Conservation (phyloP, 1,140 invertebrate species). For the Drosophila nebulosa region DNA sequence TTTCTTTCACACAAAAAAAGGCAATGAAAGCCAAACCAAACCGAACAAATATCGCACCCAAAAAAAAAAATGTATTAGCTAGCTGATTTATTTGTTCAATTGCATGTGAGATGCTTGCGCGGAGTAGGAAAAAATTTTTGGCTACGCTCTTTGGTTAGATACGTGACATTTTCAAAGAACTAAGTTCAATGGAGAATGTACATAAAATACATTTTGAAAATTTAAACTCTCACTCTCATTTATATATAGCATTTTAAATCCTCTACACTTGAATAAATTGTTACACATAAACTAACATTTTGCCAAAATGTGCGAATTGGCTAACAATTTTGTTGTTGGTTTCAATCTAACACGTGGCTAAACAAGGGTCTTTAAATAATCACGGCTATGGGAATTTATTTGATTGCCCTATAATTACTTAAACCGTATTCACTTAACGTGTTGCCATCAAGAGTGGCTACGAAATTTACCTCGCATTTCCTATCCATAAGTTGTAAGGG, state of each 20-base stretch:
- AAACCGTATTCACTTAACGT: too few relatives aligned
- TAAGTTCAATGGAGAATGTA: background rate
- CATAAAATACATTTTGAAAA: background rate
- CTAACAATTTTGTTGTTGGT: too few relatives aligned
- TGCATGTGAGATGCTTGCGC: constrained; percentile 36
- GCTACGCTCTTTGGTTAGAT: constrained; percentile 12
- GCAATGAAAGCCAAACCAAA: background rate
- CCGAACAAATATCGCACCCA: constrained; percentile 1
- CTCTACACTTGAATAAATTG: too few relatives aligned
- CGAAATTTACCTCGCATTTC: too few relatives aligned
- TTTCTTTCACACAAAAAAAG: background rate
- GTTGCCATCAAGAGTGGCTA: too few relatives aligned
- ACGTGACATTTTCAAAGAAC: constrained; percentile 33
- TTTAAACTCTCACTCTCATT: background rate
- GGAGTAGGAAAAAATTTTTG: background rate
- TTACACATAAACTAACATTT: too few relatives aligned
- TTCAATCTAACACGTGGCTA: too few relatives aligned
- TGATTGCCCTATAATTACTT: too few relatives aligned
- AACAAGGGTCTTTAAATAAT: too few relatives aligned
- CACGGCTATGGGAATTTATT: too few relatives aligned
- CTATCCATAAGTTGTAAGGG: too few relatives aligned
- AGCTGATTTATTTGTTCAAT: constrained; percentile 68
- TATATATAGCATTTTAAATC: background rate
- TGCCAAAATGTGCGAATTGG: too few relatives aligned
- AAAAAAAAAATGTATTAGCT: constrained; percentile 62